Conservation (phyloP, 2,888 invertebrate genomes). For the Spisula solida region DNA sequence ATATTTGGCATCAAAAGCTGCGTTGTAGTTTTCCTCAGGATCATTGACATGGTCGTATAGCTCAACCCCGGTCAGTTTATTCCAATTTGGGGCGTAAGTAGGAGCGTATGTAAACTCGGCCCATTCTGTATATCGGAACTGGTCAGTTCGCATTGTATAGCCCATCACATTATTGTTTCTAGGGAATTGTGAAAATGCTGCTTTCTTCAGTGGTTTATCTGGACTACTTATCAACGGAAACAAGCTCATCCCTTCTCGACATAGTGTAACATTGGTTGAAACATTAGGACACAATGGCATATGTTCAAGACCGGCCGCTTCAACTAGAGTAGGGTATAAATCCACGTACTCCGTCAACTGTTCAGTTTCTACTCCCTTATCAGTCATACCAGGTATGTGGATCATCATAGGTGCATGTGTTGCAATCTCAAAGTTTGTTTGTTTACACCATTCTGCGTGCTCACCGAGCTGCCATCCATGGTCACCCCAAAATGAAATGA, state of each 20-base stretch:
- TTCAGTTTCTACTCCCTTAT: slow-evolving; percentile 58
- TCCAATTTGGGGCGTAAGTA: slow-evolving; percentile 66
- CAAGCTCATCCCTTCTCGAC: slow-evolving; percentile 75
- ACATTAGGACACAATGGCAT: slow-evolving; percentile 67
- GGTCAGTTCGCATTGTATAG: slow-evolving; percentile 57
- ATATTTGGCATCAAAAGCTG: slow-evolving; percentile 81
- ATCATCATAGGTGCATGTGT: slow-evolving; percentile 80
- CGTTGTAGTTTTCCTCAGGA: slow-evolving; percentile 70
- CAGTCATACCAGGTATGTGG: slow-evolving; percentile 69
- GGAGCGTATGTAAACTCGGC: slow-evolving; percentile 58
- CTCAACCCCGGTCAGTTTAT: slow-evolving; percentile 54
- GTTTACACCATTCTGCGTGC: slow-evolving; percentile 79
- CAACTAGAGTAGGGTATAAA: slow-evolving; percentile 76
- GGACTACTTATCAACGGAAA: slow-evolving; percentile 68
- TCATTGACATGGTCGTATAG: slow-evolving; percentile 70
- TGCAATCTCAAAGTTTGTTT: slow-evolving; percentile 77
- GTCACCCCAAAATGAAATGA: slow-evolving; percentile 77
- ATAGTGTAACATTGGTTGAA: slow-evolving; percentile 56
- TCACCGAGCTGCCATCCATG: slow-evolving; percentile 81
- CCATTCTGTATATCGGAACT: slow-evolving; percentile 78
- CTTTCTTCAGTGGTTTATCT: slow-evolving; percentile 49
- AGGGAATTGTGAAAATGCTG: slow-evolving; percentile 63
- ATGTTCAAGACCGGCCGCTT: slow-evolving; percentile 69
- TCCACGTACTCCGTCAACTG: slow-evolving; percentile 77
- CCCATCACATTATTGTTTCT: slow-evolving; percentile 37